phyloP scores from a whole-genome alignment of 2,113 vertebrate species.

The Girardinichthys multiradiatus region DNA sequence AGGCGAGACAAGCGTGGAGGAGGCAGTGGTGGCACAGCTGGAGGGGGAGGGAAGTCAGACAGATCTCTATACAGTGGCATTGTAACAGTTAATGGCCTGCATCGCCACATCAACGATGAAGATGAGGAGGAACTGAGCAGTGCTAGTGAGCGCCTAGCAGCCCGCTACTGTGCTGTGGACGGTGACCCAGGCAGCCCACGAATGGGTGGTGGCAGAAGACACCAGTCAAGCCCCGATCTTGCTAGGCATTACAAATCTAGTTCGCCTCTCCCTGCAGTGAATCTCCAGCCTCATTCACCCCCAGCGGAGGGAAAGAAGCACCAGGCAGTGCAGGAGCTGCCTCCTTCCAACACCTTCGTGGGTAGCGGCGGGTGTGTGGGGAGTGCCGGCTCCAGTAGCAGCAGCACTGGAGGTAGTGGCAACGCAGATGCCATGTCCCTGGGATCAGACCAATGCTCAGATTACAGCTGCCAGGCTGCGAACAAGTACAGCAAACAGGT shows the following conservation, averaged over 20 bases:
- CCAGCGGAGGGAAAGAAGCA: slow-evolving; percentile 94
- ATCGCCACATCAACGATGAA: slow-evolving; percentile 74
- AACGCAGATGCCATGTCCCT: slow-evolving; percentile 94
- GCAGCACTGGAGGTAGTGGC: slow-evolving; percentile 76
- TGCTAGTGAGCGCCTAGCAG: slow-evolving; percentile 91
- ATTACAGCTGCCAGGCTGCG: slow-evolving; percentile 95
- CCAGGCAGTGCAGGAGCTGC: slow-evolving; percentile 96
- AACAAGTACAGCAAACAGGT: slow-evolving; percentile 99
- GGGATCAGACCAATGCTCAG: slow-evolving; percentile 96
- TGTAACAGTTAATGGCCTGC: slow-evolving; percentile 80
- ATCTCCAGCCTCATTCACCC: slow-evolving; percentile 94
- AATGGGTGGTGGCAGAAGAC: slow-evolving; percentile 88
- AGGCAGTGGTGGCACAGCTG: slow-evolving; percentile 34
- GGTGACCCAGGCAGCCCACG: slow-evolving; percentile 89
- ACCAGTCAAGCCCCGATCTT: slow-evolving; percentile 92
- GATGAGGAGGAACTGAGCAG: slow-evolving; percentile 85
- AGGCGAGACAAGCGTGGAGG: slow-evolving; percentile 74
- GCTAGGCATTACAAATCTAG: slow-evolving; percentile 97
- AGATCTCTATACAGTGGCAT: slow-evolving; percentile 90
- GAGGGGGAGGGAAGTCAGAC: slow-evolving; percentile 83
- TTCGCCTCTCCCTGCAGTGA: slow-evolving; percentile 93
- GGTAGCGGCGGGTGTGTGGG: slow-evolving; percentile 84
- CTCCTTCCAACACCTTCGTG: slow-evolving; percentile 97
- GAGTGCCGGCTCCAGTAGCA: slow-evolving; percentile 76
- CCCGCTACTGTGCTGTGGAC: slow-evolving; percentile 91